These are phyloP conservation scores for Cuniculus paca DNA, from an alignment of 2,797 vertebrate genomes.

Conservation along the genomic window DNA sequence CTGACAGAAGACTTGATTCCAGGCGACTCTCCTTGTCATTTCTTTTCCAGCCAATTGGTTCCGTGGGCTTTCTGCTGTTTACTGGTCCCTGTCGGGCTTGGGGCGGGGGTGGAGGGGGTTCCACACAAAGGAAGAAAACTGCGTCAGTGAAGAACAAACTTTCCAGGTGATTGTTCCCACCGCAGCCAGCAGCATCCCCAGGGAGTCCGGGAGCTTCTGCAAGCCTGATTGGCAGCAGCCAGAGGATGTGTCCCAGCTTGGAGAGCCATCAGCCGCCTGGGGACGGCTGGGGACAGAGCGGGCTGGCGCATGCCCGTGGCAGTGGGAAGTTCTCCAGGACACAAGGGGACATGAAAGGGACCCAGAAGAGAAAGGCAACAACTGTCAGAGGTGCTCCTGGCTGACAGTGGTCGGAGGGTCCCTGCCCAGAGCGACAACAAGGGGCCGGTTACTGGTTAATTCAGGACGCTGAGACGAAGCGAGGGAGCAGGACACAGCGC, in stretches of 20 bases:
- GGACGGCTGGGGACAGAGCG: not conserved
- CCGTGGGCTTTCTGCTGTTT: constrained; percentile 46
- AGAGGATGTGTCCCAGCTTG: not conserved
- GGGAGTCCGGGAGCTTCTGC: not conserved
- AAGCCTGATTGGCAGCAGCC: not conserved
- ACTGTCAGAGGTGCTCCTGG: not conserved
- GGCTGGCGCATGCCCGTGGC: not conserved
- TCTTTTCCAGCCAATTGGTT: constrained; percentile 75
- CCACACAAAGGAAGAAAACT: constrained; percentile 48
- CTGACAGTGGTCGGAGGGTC: not conserved
- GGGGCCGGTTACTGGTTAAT: constrained; percentile 81
- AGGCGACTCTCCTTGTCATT: constrained; percentile 53
- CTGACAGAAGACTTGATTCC: constrained; percentile 52
- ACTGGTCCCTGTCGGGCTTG: not conserved
- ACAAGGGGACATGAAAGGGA: constrained; percentile 62
- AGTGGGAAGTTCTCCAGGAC: not conserved
- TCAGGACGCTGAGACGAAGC: not conserved
- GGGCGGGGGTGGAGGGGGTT: not conserved
- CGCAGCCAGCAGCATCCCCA: not conserved
- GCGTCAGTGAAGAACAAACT: constrained; percentile 5
- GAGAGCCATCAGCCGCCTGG: not conserved
- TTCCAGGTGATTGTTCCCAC: not conserved
- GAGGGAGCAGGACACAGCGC: not conserved
- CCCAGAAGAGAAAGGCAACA: constrained; percentile 43
- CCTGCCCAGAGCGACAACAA: constrained; percentile 37